Percentiles rank a stretch among this genome's conserved stretches.
phyloP scores from a whole-genome alignment of 1,140 invertebrate species.

The Conopomorpha cramerella region DNA sequence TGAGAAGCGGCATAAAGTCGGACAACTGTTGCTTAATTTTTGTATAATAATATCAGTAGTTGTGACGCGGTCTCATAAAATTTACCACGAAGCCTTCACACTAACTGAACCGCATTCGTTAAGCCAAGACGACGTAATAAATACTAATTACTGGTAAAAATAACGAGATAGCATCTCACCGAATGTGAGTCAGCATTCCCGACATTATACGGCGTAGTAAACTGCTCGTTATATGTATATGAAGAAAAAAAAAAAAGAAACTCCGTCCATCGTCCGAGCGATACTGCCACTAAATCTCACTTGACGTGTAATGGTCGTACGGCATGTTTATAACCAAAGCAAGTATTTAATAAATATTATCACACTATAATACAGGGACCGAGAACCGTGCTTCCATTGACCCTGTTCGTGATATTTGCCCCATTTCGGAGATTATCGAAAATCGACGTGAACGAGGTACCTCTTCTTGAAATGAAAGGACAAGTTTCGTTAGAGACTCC shows the following conservation, averaged over 20 bases:
- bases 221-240: slow-evolving; percentile 9
- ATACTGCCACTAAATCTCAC: slow-evolving; percentile 50
- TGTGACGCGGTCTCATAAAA: too few species aligned
- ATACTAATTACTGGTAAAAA: slow-evolving; percentile 57
- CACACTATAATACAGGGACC: slow-evolving; percentile 54
- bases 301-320: slow-evolving; percentile 44
- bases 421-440: slow-evolving; percentile 52
- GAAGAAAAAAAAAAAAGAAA: too few species aligned
- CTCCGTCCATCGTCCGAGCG: slow-evolving; percentile 23
- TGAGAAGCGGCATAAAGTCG: slow-evolving; percentile 24
- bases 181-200: slow-evolving; percentile 23
- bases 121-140: slow-evolving; percentile 25
- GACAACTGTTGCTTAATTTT: slow-evolving; percentile 45
- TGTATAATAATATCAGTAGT: too few species aligned
- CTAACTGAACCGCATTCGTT: slow-evolving; percentile 15
- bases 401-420: slow-evolving; percentile 54
- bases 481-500: slow-evolving; percentile 20
- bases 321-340: slow-evolving; percentile 46
- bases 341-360: slow-evolving; percentile 59
- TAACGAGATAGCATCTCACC: slow-evolving; percentile 43
- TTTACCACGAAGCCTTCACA: slow-evolving; percentile 34
- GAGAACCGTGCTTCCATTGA: slow-evolving; percentile 55
- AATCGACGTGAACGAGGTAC: too few species aligned
- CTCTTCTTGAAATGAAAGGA: too few species aligned
- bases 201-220: slow-evolving; percentile 21